Percentiles rank a stretch among this genome's conserved stretches.
These are phyloP conservation scores for Sesamia nonagrioides DNA, from an alignment of 1,140 invertebrate species.

Conservation along the genomic window DNA sequence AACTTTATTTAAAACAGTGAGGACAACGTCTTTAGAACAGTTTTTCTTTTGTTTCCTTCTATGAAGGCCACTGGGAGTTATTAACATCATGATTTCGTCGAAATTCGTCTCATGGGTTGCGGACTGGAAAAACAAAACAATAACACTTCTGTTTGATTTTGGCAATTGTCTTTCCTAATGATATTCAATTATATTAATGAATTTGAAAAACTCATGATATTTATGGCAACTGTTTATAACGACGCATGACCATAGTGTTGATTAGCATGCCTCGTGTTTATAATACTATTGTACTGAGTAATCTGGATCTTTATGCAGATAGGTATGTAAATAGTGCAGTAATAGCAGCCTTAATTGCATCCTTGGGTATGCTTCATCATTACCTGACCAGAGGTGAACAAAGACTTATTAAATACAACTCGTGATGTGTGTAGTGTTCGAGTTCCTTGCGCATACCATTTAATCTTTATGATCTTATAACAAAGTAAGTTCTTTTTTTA, in stretches of 20 bases:
- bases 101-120: too few relatives aligned
- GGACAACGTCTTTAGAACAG: not conserved
- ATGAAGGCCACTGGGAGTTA: too few relatives aligned
- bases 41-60: too few relatives aligned
- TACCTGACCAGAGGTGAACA: constrained; percentile 50
- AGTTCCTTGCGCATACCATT: not conserved
- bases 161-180: too few relatives aligned
- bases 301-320: constrained; percentile 49
- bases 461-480: not conserved
- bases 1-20: too few relatives aligned
- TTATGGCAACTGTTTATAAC: not conserved
- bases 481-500: too few relatives aligned
- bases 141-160: too few relatives aligned
- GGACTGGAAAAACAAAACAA: too few relatives aligned
- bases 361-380: constrained; percentile 50
- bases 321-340: constrained; percentile 60
- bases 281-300: constrained; percentile 26
- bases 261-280: not conserved
- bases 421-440: not conserved
- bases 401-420: constrained; percentile 26
- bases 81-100: too few relatives aligned
- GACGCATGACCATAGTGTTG: not conserved
- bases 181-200: not conserved
- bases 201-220: not conserved
- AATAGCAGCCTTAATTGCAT: constrained; percentile 63